Conservation (phyloP, 2,888 invertebrate genomes). For the Cylloceria caligata region DNA sequence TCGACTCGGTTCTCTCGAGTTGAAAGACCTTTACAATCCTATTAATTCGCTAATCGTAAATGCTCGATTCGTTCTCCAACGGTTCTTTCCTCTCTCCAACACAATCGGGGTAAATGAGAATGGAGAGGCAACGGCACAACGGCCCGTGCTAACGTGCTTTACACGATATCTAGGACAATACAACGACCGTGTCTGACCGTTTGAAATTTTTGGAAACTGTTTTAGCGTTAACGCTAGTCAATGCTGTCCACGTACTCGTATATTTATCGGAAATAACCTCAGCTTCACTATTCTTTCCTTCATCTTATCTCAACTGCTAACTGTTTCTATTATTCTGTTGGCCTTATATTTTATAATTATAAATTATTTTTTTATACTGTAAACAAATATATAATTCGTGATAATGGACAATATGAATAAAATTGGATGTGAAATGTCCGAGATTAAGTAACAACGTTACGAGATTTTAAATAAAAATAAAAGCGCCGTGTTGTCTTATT, state of each 20-base stretch:
- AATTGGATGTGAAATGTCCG: too few species aligned
- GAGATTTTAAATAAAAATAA: too few species aligned
- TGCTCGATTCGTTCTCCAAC: neutral
- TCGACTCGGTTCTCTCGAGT: neutral
- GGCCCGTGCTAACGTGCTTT: neutral
- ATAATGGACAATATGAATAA: too few species aligned
- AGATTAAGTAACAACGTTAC: too few species aligned
- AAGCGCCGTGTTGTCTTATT: too few species aligned
- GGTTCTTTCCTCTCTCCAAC: constrained; percentile 3
- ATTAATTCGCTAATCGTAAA: neutral
- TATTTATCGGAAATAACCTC: constrained; percentile 14
- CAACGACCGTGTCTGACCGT: neutral
- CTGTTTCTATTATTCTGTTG: neutral
- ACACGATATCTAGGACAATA: neutral
- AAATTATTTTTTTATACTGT: neutral
- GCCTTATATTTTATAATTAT: neutral
- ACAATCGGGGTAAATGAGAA: constrained; percentile 8
- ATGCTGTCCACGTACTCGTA: constrained; percentile 19
- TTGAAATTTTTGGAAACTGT: constrained; percentile 22
- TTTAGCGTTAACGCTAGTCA: neutral
- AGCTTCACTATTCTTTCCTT: neutral
- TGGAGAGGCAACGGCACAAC: neutral
- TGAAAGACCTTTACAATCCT: neutral
- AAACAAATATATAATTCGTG: too few species aligned
- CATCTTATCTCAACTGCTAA: neutral